phyloP scores from a whole-genome alignment of 1,140 invertebrate species.

The Neelides sp. region DNA sequence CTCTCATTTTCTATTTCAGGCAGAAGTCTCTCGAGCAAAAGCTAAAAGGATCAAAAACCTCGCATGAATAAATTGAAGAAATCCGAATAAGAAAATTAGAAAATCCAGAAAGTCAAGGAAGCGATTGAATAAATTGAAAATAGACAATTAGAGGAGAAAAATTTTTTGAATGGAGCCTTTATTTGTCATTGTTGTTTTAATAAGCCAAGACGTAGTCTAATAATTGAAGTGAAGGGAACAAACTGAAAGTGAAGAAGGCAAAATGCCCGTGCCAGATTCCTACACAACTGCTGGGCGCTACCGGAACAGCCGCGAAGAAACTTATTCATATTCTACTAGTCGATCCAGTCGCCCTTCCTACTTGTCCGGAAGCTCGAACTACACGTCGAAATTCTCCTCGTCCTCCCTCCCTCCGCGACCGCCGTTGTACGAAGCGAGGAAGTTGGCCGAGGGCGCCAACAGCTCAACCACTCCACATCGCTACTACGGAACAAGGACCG shows the following conservation, averaged over 20 bases:
- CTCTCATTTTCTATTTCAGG: too few relatives aligned
- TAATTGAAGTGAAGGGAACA: background rate
- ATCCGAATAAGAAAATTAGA: too few relatives aligned
- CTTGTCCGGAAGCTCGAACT: conserved; percentile 14
- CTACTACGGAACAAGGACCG: conserved; percentile 7
- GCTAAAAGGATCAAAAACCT: too few relatives aligned
- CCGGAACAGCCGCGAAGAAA: conserved; percentile 21
- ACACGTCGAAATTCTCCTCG: conserved; percentile 12
- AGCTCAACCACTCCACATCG: conserved; percentile 5
- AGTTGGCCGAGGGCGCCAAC: conserved; percentile 13
- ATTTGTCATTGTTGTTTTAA: too few relatives aligned
- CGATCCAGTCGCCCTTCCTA: conserved; percentile 8
- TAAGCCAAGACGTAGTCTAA: too few relatives aligned
- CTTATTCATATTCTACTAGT: conserved; percentile 8
- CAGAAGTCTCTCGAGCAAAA: too few relatives aligned
- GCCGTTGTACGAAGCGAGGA: conserved; percentile 18
- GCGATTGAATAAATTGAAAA: too few relatives aligned
- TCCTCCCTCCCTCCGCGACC: conserved; percentile 27
- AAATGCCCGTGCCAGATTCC: conserved; percentile 29
- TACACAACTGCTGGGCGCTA: conserved; percentile 13
- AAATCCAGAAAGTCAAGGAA: too few relatives aligned
- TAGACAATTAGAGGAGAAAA: too few relatives aligned
- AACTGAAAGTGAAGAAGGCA: conserved; percentile 3
- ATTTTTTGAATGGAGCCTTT: too few relatives aligned
- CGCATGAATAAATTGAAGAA: too few relatives aligned